Percentiles rank a stretch among this genome's conserved stretches.
phyloP scores from a whole-genome alignment of 2,797 vertebrate species.

The Hydrophis major region DNA sequence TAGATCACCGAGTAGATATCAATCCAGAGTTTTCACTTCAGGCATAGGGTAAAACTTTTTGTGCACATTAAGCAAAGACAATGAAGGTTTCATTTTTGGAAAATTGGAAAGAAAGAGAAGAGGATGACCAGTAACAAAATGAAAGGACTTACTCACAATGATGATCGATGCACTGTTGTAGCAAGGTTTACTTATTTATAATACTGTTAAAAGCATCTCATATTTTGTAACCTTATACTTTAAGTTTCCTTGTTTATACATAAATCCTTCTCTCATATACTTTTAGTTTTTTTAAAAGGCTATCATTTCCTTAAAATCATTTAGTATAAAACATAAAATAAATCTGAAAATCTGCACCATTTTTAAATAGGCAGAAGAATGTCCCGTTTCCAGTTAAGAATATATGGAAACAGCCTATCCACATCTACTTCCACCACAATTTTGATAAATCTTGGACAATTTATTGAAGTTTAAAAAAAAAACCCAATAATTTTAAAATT shows the following conservation, averaged over 20 bases:
- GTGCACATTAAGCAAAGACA: neutral
- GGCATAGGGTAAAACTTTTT: neutral
- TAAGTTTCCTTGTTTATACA: conserved; percentile 49
- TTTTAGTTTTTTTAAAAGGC: conserved; percentile 13
- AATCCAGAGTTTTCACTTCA: neutral
- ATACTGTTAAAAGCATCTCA: conserved; percentile 19
- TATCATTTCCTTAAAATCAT: conserved; percentile 13
- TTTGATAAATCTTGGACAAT: neutral
- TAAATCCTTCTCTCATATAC: conserved; percentile 41
- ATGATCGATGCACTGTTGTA: neutral
- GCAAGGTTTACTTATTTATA: conserved; percentile 35
- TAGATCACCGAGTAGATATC: neutral
- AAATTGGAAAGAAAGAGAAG: neutral
- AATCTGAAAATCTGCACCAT: neutral
- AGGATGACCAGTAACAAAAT: neutral
- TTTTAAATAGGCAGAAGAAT: neutral
- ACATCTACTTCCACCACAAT: neutral
- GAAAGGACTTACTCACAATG: neutral
- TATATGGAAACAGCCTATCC: neutral
- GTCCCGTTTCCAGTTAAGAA: neutral
- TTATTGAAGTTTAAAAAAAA: neutral
- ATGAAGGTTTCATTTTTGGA: neutral
- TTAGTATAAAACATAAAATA: neutral
- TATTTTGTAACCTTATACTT: conserved; percentile 43
- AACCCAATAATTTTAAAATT: no score